phyloP scores from a whole-genome alignment of 2,797 vertebrate genomes.

The Artibeus jamaicensis region DNA sequence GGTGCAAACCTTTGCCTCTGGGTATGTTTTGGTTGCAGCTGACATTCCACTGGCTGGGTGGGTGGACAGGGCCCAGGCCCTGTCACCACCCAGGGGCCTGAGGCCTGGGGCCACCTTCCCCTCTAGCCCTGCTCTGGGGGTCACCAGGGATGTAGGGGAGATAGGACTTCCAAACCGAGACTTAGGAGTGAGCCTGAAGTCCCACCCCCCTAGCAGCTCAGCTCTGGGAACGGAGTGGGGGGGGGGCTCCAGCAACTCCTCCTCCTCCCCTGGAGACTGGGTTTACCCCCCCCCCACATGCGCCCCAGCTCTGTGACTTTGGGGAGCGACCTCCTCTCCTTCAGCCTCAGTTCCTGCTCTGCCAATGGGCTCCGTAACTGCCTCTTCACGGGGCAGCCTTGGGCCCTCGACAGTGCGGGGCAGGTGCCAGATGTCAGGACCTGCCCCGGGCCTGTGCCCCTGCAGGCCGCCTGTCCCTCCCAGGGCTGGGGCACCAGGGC shows the following conservation, averaged over 20 bases:
- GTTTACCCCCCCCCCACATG: not conserved
- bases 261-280: not conserved
- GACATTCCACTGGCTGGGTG: not conserved
- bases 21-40: not conserved
- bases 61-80: too few species aligned
- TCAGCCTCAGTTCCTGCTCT: not conserved
- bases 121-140: not conserved
- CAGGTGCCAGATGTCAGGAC: not conserved
- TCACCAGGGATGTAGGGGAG: not conserved
- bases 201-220: not conserved
- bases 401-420: too few species aligned
- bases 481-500: not conserved
- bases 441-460: not conserved
- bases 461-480: not conserved
- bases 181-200: rapidly evolving
- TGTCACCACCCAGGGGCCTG: not conserved
- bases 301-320: not conserved
- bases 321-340: not conserved
- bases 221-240: not conserved
- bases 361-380: not conserved
- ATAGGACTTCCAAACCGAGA: not conserved
- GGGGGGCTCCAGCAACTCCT: not conserved
- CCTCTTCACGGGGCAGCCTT: too few species aligned
- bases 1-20: not conserved
- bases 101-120: not conserved